Percentiles rank a stretch among this genome's conserved stretches.
Conservation (phyloP, 1,140 invertebrate genomes). For the Tenebrio molitor region DNA sequence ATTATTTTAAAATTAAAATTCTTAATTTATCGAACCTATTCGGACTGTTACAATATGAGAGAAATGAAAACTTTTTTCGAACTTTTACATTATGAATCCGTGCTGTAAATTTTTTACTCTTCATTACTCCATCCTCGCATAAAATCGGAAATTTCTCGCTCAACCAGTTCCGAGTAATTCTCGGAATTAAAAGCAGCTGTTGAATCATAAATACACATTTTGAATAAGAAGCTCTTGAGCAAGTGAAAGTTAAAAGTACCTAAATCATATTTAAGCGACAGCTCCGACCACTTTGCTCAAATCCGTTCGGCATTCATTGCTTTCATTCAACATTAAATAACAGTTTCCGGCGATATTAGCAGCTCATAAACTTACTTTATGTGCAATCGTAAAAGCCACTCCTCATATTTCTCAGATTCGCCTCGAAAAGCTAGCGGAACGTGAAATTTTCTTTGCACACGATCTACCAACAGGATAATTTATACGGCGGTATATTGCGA, state of each 20-base stretch:
- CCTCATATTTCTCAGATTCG: slow-evolving; percentile 30
- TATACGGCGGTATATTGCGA: slow-evolving; percentile 27
- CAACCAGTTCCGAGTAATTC: background rate
- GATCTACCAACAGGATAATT: slow-evolving; percentile 1
- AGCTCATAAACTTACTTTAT: slow-evolving; percentile 7
- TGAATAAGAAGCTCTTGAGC: background rate
- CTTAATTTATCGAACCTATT: no score
- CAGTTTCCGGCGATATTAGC: slow-evolving; percentile 5
- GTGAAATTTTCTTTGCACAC: slow-evolving; percentile 17
- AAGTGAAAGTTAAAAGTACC: slow-evolving; percentile 4
- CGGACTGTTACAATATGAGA: no score
- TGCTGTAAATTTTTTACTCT: no score
- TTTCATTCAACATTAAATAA: slow-evolving; percentile 6
- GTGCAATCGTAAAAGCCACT: slow-evolving; percentile 1
- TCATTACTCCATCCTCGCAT: no score
- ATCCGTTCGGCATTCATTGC: background rate
- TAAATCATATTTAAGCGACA: background rate
- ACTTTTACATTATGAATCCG: no score
- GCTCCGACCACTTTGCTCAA: background rate
- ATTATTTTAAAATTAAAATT: no score
- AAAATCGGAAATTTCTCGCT: no score
- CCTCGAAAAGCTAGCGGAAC: slow-evolving; percentile 1
- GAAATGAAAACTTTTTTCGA: no score
- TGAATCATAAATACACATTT: background rate
- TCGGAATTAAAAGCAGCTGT: background rate